Evolutionary conservation across 2,797 vertebrate species (phyloP).

Genomic region (Cygnus olor): DNA sequence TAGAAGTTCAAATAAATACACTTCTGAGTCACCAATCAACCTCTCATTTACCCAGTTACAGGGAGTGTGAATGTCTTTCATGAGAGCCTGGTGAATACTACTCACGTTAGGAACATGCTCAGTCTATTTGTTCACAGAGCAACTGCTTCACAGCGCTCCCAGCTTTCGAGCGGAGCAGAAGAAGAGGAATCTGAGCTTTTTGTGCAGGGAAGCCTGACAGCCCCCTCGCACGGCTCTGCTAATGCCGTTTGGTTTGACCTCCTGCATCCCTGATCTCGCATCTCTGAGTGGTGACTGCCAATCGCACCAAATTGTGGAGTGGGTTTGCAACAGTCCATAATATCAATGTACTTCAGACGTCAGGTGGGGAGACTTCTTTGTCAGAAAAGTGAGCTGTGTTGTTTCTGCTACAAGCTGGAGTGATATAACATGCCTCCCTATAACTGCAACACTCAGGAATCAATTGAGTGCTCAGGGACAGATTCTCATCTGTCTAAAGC

Average conservation of each 20-base stretch:
- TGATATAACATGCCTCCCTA: not conserved
- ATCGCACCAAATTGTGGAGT: not conserved
- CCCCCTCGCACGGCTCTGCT: accelerated
- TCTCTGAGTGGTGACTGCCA: accelerated
- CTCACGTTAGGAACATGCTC: not conserved
- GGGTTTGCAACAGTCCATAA: not conserved
- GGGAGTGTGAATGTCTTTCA: not conserved
- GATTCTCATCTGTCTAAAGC: not conserved
- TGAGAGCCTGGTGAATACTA: not conserved
- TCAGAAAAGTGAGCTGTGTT: not conserved
- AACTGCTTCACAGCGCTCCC: not conserved
- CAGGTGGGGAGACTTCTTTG: not conserved
- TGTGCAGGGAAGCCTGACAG: not conserved
- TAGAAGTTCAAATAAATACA: not conserved
- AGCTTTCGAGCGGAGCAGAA: not conserved
- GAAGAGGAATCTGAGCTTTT: not conserved
- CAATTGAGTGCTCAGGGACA: not conserved
- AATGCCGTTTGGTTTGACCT: accelerated
- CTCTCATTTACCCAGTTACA: constrained; percentile 45
- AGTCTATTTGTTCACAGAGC: not conserved
- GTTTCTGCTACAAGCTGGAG: not conserved
- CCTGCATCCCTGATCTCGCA: accelerated
- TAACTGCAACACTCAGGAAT: not conserved
- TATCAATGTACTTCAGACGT: not conserved
- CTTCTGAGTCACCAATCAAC: constrained; percentile 47